phyloP scores from a whole-genome alignment of 37 sponge, comb jelly and placozoan genomes.

The Tethya wilhelma region DNA sequence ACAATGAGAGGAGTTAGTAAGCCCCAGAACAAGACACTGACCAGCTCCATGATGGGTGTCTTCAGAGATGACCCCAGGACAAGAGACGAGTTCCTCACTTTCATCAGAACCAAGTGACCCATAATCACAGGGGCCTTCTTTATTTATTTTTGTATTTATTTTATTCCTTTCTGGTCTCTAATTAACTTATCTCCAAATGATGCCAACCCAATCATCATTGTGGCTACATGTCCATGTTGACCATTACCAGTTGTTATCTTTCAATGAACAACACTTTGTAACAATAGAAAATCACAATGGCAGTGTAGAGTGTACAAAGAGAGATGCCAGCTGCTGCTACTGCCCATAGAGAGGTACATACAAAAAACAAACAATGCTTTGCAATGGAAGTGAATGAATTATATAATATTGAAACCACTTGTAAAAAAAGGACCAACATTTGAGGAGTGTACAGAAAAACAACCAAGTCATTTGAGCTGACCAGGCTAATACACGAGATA shows the following conservation, averaged over 20 bases:
- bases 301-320: no score
- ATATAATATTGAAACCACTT: no score
- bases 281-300: neutral
- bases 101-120: constrained; percentile 1
- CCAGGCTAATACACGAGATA: neutral
- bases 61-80: constrained; percentile 87
- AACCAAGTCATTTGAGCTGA: no score
- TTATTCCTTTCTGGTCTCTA: neutral
- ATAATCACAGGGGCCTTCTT: neutral
- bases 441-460: no score
- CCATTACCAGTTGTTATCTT: neutral
- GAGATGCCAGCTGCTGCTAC: no score
- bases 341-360: constrained; percentile 25
- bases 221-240: neutral
- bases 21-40: constrained; percentile 69
- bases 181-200: neutral
- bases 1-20: constrained; percentile 89
- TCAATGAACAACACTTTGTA: neutral
- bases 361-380: neutral
- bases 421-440: no score
- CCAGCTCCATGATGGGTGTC: constrained; percentile 90
- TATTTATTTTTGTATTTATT: neutral
- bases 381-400: no score
- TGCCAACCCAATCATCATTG: neutral
- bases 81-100: constrained; percentile 81